phyloP scores from a whole-genome alignment of 2,113 vertebrate species.

The Oncorhynchus nerka region DNA sequence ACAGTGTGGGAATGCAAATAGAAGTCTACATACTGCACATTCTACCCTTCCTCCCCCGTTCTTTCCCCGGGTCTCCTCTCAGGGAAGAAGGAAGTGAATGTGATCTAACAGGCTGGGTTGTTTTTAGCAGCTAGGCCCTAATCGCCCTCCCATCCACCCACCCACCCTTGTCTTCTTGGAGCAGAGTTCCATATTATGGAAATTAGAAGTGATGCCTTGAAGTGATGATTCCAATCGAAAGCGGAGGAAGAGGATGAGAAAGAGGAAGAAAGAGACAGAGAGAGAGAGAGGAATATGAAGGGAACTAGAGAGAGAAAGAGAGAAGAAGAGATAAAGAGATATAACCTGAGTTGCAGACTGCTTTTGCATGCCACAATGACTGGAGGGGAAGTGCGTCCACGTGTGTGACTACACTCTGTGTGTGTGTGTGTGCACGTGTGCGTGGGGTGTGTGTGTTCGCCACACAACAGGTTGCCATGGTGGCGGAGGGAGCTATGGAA shows the following conservation, averaged over 20 bases:
- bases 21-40: background rate
- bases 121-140: constrained; percentile 30
- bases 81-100: constrained; percentile 24
- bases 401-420: background rate
- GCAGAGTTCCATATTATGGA: background rate
- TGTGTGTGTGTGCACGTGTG: background rate
- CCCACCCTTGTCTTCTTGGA: background rate
- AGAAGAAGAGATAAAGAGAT: background rate
- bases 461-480: background rate
- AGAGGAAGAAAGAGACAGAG: background rate
- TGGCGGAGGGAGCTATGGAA: background rate
- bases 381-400: no score
- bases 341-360: no score
- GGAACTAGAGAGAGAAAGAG: background rate
- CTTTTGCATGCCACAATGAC: no score
- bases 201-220: background rate
- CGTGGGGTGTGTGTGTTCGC: background rate
- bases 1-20: constrained; percentile 38
- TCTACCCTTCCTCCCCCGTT: background rate
- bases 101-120: constrained; percentile 6
- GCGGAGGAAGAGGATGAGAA: background rate
- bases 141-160: constrained; percentile 7
- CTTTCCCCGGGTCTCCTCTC: background rate
- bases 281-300: background rate
- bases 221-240: background rate